phyloP scores from a whole-genome alignment of 1,140 invertebrate species.

The Drosophila pachea region DNA sequence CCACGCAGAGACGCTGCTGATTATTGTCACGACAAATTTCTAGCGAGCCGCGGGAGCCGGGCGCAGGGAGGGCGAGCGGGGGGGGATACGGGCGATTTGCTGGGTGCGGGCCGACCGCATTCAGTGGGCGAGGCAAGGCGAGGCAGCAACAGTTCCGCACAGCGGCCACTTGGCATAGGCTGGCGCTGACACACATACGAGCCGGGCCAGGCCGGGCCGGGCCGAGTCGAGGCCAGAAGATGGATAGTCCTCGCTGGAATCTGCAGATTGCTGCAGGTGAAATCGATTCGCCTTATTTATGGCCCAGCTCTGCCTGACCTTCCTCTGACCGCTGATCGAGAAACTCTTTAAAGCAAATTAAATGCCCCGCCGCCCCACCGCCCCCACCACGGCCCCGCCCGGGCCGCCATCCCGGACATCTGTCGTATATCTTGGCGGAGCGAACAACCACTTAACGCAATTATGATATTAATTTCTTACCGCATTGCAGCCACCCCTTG shows the following conservation, averaged over 20 bases:
- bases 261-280: conserved; percentile 64
- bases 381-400: too few relatives aligned
- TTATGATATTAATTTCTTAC: conserved; percentile 70
- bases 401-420: neutral
- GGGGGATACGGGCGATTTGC: conserved; percentile 15
- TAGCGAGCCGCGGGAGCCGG: conserved; percentile 26
- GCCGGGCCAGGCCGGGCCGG: neutral
- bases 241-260: conserved; percentile 62
- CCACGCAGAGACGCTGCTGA: conserved; percentile 66
- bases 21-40: conserved; percentile 70
- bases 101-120: too few relatives aligned
- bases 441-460: conserved; percentile 71
- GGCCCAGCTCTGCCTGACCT: conserved; percentile 58
- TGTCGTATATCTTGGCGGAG: conserved; percentile 20
- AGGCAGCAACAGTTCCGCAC: neutral
- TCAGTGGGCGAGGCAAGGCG: conserved; percentile 16
- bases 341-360: conserved; percentile 1
- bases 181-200: conserved; percentile 41
- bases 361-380: neutral
- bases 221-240: conserved; percentile 35
- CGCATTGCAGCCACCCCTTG: conserved; percentile 20
- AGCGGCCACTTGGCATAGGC: conserved; percentile 53
- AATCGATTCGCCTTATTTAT: conserved; percentile 66
- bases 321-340: conserved; percentile 47
- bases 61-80: conserved; percentile 18